Conservation (phyloP, 1,140 invertebrate species). For the Acromyrmex heyeri region DNA sequence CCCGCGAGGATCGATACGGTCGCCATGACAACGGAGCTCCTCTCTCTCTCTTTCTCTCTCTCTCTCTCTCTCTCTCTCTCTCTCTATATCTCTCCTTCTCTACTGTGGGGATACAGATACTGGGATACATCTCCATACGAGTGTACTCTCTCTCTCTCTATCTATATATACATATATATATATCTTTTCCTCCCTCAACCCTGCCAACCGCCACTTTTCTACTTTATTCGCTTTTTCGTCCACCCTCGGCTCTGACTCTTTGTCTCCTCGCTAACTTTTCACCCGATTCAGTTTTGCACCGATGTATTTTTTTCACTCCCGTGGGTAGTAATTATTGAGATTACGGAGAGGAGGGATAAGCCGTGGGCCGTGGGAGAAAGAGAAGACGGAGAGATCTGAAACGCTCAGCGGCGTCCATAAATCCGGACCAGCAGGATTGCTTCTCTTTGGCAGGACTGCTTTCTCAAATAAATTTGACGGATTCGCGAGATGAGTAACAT, state of each 20-base stretch:
- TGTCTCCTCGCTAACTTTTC: conserved; percentile 39
- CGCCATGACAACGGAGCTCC: conserved; percentile 73
- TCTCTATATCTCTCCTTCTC: background rate
- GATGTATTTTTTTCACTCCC: conserved; percentile 22
- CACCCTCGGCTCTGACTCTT: conserved; percentile 55
- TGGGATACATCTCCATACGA: conserved; percentile 81
- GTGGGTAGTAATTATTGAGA: conserved; percentile 43
- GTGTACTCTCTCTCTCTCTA: conserved; percentile 28
- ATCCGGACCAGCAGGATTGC: conserved; percentile 2
- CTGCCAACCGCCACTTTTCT: conserved; percentile 15
- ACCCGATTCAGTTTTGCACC: conserved; percentile 22
- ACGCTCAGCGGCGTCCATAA: background rate
- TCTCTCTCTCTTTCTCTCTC: conserved; percentile 63
- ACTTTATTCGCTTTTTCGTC: conserved; percentile 24
- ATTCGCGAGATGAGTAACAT: conserved; percentile 14
- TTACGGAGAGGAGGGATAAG: background rate
- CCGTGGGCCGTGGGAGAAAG: too few species aligned
- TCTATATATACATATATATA: background rate
- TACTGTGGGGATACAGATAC: conserved; percentile 75
- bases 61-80: conserved; percentile 23
- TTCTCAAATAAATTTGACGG: background rate
- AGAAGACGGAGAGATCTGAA: background rate
- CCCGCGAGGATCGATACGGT: conserved; percentile 78
- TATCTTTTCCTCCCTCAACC: background rate
- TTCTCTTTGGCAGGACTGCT: background rate